Conservation (phyloP, 2,113 vertebrate genomes). For the Lota lota region DNA sequence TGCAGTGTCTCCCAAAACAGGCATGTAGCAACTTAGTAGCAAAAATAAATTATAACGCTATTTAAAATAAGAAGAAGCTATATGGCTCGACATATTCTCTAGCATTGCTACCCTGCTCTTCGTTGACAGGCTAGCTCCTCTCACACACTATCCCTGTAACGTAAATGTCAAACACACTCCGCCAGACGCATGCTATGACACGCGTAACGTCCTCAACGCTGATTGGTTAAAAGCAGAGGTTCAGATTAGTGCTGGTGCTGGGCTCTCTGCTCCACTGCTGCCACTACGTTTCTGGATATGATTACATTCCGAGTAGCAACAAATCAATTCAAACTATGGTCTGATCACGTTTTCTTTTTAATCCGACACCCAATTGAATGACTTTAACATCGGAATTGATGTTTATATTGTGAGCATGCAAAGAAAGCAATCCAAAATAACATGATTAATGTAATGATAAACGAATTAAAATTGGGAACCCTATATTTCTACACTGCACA, state of each 20-base stretch:
- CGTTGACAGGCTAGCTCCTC: conserved; percentile 33
- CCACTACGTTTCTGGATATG: background rate
- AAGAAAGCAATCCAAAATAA: no score
- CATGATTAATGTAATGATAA: no score
- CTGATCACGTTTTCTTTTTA: no score
- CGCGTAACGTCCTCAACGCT: conserved; percentile 28
- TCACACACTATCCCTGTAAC: conserved; percentile 28
- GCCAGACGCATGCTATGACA: conserved; percentile 44
- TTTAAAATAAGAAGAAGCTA: background rate
- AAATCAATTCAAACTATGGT: no score
- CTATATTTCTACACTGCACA: no score
- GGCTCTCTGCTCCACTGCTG: background rate
- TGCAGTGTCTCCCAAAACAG: no score
- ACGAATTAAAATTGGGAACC: no score
- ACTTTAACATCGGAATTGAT: no score
- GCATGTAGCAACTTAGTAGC: background rate
- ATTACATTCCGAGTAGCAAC: no score
- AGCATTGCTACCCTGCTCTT: conserved; percentile 5
- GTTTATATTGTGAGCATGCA: no score
- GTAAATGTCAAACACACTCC: conserved; percentile 72
- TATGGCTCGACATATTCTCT: conserved; percentile 3
- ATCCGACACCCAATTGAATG: no score
- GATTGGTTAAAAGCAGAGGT: conserved; percentile 49
- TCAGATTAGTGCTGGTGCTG: background rate
- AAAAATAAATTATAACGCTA: background rate